Base-by-base conservation (phyloP, 1,140 invertebrate genomes). In the Armadillidium nasatum region DNA sequence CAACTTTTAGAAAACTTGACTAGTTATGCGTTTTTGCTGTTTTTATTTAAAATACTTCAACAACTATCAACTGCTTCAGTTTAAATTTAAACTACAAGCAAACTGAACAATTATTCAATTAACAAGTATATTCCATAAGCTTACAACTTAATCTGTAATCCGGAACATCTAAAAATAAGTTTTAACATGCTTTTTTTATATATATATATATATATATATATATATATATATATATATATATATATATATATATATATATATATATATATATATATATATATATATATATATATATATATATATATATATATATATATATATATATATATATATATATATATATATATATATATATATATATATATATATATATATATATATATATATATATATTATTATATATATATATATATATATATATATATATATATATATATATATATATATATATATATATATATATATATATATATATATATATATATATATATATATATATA, bases 171-270 rank as follows among this genome's bases (percentile, higher is more conserved):
- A n/a, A n/a, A n/a, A n/a, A n/a, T n/a, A n/a, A n/a, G n/a, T n/a
- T n/a, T n/a, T n/a, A n/a, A n/a, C n/a, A n/a, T n/a, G n/a, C n/a
- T n/a, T n/a, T 3, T 33, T 33, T 3, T 33, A 60, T 60, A 60
- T 60, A 60, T 60, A 60, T 60, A 60, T 60, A 60, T 60, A 60
- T 60, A 60, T 7, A 60, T 60, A 60, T 60, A 60, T 60, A 60
- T 60, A 60, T 60, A 60, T 60, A 60, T 60, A 60, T 60, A 60
- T 60, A 60, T 60, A 60, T 60, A 60, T 60, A 60, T 60, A 60
- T 60, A 60, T 60, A 60, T 60, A 60, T 60, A 60, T 60, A 60
- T 60, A 3, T 21, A 60, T 60, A 7, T 60, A 60, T 60, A 60
- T 60, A 60, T 60, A 60, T 21, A 60, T 60, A 60, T 60, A 60